Evolutionary conservation across 2,888 invertebrate species (phyloP).

Genomic region (Aquatica leii): DNA sequence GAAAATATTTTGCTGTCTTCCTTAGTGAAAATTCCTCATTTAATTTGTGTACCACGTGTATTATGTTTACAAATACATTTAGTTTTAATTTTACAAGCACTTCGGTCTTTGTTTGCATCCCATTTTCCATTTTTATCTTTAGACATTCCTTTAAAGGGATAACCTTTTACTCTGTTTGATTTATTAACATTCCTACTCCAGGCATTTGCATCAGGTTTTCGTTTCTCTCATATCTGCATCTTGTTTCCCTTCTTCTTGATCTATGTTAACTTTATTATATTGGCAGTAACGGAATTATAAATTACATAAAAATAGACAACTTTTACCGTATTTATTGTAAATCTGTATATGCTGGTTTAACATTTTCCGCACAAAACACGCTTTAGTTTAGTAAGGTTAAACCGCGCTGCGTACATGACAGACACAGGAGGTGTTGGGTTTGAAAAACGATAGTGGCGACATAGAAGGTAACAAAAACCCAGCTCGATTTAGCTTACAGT

Average conservation of each 20-base stretch:
- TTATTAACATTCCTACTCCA: not conserved
- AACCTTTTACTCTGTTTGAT: not conserved
- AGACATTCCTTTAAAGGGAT: not conserved
- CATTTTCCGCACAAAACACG: no score
- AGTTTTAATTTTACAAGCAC: not conserved
- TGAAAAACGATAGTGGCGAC: no score
- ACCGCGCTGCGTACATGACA: no score
- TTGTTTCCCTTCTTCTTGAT: no score
- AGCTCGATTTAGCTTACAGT: not conserved
- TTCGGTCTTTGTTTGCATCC: not conserved
- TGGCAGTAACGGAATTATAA: not conserved
- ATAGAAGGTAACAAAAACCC: not conserved
- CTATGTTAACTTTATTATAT: not conserved
- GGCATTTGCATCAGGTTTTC: no score
- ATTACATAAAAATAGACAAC: no score
- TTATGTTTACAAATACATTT: not conserved
- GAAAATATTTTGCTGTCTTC: not conserved
- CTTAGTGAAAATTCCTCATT: not conserved
- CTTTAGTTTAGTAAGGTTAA: no score
- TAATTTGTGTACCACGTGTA: not conserved
- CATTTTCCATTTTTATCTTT: not conserved
- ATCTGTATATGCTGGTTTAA: no score
- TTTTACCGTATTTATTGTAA: not conserved
- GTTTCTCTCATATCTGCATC: no score
- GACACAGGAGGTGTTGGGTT: no score